Conservation (phyloP, 2,888 invertebrate genomes). For the Nymphalis polychloros region DNA sequence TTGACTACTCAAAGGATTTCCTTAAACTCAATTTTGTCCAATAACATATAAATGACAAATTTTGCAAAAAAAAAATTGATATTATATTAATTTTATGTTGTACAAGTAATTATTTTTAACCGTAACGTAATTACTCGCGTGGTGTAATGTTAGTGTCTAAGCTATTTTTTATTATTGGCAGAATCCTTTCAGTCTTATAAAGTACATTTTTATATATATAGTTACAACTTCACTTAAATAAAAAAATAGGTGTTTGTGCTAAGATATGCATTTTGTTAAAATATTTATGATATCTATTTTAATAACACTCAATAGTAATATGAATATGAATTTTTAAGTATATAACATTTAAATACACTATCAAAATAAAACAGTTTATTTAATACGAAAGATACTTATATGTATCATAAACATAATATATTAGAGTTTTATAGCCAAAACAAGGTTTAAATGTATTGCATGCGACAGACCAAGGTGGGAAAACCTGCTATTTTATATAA, state of each 20-base stretch:
- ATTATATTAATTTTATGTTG: too few species aligned
- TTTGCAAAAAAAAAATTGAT: too few species aligned
- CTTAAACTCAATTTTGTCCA: not conserved
- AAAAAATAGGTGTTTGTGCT: too few species aligned
- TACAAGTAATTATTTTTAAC: too few species aligned
- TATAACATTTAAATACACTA: not conserved
- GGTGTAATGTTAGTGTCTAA: too few species aligned
- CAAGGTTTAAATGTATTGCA: conserved; percentile 37
- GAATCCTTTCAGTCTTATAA: too few species aligned
- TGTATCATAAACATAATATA: not conserved
- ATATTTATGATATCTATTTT: too few species aligned
- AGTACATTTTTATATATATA: too few species aligned
- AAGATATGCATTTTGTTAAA: too few species aligned
- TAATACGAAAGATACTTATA: not conserved
- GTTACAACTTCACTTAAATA: too few species aligned
- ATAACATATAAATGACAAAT: not conserved
- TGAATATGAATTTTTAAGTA: not conserved
- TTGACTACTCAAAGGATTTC: not conserved
- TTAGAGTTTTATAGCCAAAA: conserved; percentile 1
- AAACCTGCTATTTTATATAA: conserved; percentile 54
- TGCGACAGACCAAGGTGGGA: conserved; percentile 52
- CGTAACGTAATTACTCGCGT: too few species aligned
- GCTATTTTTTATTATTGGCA: too few species aligned
- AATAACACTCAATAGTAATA: not conserved
- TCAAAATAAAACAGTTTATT: not conserved